Evolutionary conservation across 2,888 invertebrate genomes (phyloP).

Genomic region (Ectemnius lituratus): DNA sequence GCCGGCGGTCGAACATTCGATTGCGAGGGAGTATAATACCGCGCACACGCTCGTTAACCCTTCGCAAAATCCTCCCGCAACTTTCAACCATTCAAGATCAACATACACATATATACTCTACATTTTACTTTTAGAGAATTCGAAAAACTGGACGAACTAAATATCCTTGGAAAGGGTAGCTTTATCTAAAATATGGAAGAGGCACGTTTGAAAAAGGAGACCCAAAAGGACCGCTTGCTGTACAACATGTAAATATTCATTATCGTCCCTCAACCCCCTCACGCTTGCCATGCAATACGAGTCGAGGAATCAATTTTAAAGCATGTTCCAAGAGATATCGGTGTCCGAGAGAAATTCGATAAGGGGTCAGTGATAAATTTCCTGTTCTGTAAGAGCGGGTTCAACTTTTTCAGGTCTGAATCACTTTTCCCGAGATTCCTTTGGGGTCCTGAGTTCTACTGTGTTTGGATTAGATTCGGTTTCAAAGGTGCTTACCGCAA

Average conservation of each 20-base stretch:
- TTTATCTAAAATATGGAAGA: too few relatives aligned
- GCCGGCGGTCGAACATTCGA: constrained; percentile 45
- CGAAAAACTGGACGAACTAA: too few relatives aligned
- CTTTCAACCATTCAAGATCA: constrained; percentile 24
- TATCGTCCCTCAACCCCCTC: too few relatives aligned
- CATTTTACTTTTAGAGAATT: too few relatives aligned
- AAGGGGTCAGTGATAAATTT: neutral
- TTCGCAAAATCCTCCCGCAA: constrained; percentile 25
- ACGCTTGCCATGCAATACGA: too few relatives aligned
- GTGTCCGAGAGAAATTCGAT: neutral
- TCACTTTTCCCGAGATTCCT: neutral
- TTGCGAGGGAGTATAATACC: constrained; percentile 32
- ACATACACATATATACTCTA: too few relatives aligned
- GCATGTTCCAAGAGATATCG: neutral
- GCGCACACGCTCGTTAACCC: constrained; percentile 43
- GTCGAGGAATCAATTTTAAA: too few relatives aligned
- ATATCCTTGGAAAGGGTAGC: too few relatives aligned
- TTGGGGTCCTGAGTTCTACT: neutral
- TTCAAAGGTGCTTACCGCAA: constrained; percentile 6
- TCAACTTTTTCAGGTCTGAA: neutral
- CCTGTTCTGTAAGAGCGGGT: neutral
- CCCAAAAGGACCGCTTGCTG: too few relatives aligned
- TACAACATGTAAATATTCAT: too few relatives aligned
- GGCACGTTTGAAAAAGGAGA: too few relatives aligned
- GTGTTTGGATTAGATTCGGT: constrained; percentile 3